Base-by-base conservation (phyloP, 2,113 vertebrate genomes). In the Callithrix jacchus region DNA sequence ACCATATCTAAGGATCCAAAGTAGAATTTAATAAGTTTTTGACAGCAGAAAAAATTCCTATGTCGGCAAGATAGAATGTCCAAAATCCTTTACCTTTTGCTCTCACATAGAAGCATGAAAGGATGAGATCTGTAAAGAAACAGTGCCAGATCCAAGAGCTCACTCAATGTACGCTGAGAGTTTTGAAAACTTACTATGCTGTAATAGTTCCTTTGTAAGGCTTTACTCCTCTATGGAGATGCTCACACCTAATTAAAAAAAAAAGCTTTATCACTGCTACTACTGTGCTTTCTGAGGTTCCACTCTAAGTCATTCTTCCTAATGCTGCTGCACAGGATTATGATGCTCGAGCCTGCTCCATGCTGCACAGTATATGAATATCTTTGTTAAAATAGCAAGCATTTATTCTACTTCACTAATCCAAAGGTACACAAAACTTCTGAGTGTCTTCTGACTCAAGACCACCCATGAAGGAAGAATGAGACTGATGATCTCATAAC, bases 11-110 rank as follows among this genome's bases (percentile, higher is more conserved):
- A 95, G 73, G 92, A 54, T 54, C 87, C 90, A 93, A 70, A 86
- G 76, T 27, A 54, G 49, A 4, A 80, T 97, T 93, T 93, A 87
- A 54, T 90, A 94, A 83, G 68, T 47, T 94, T 91, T 96, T 81
- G 87, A 90, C 37, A 66, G 70, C 49, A 84, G 42, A 56, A 92
- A 91, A 92, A 73, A 66, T 45, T 52, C 58, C 47, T 40, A 80
- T 80, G 40, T 87, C 81, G 90, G 92, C 54, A 76, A 92, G 77
- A 76, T 2, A 89, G 54, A 92, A 52, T 27, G n/a, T 84, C 77
- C 56, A 54, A 32, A 91, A 6, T 37, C 49, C 49, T 66, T 93
- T 86, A 27, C 20, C 47, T 85, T 94, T 87, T 77, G 80, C 42
- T 56, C 30, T 58, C 37, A 20, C 27, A 68, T 35, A 42, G 16